Evolutionary conservation across 2,113 vertebrate species (phyloP).

Genomic region (Gopherus evgoodei): DNA sequence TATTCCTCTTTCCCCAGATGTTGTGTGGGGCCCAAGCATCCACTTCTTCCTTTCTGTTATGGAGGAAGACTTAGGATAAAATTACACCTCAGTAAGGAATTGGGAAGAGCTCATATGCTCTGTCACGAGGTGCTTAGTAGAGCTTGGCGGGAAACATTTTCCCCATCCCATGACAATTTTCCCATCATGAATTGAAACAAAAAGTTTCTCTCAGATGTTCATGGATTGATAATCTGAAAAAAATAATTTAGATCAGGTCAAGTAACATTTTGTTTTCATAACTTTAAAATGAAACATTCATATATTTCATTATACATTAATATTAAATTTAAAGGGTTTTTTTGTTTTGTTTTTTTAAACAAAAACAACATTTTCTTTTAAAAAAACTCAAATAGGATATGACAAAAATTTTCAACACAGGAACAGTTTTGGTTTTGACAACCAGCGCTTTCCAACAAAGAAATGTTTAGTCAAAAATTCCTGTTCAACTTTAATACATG

Average conservation of each 20-base stretch:
- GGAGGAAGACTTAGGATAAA: neutral
- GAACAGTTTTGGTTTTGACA: neutral
- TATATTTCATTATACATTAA: neutral
- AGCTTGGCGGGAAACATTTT: neutral
- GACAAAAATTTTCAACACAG: neutral
- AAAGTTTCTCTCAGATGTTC: neutral
- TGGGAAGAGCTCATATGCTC: neutral
- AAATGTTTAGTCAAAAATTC: neutral
- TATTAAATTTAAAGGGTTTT: fast-evolving
- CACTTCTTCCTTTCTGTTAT: neutral
- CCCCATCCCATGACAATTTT: neutral
- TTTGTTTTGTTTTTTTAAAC: neutral
- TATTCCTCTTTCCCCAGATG: neutral
- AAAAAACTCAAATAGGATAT: neutral
- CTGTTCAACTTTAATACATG: neutral
- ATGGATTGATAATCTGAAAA: neutral
- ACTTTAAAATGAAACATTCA: neutral
- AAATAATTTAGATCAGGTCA: neutral
- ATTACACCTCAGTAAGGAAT: neutral
- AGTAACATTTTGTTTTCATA: neutral
- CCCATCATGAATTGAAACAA: neutral
- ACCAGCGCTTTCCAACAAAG: neutral
- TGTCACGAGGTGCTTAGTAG: fast-evolving
- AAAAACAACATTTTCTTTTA: neutral
- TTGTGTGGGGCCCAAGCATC: neutral